Evolutionary conservation across 2,113 vertebrate species (phyloP).

Genomic region (Oriolus oriolus): DNA sequence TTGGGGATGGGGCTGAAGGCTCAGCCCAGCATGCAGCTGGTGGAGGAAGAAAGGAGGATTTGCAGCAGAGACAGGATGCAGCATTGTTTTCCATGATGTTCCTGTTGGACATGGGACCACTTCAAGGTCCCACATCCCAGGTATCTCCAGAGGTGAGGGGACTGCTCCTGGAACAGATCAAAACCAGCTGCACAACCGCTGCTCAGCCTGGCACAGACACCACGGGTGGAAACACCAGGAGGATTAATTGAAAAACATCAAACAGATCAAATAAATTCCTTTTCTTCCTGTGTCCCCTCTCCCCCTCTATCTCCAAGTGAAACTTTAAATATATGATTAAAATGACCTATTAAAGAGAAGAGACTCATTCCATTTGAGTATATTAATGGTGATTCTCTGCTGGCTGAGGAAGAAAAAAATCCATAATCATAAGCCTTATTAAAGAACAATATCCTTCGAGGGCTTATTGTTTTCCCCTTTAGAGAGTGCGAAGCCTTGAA

Average conservation of each 20-base stretch:
- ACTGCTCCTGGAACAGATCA: accelerated
- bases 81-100: background rate
- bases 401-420: background rate
- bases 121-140: background rate
- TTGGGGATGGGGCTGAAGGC: background rate
- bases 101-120: accelerated
- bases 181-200: background rate
- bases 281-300: background rate
- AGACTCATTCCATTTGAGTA: background rate
- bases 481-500: background rate
- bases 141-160: background rate
- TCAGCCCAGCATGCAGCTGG: background rate
- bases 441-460: slow-evolving; percentile 28
- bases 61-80: background rate
- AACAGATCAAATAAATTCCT: background rate
- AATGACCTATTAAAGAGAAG: slow-evolving; percentile 15
- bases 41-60: background rate
- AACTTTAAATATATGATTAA: slow-evolving; percentile 37
- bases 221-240: accelerated
- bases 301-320: background rate
- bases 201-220: background rate
- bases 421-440: slow-evolving; percentile 56
- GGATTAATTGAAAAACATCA: background rate
- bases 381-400: slow-evolving; percentile 1
- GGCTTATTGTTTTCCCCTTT: slow-evolving; percentile 17